phyloP scores from a whole-genome alignment of 2,888 invertebrate genomes.

The Orchesella flavescens region DNA sequence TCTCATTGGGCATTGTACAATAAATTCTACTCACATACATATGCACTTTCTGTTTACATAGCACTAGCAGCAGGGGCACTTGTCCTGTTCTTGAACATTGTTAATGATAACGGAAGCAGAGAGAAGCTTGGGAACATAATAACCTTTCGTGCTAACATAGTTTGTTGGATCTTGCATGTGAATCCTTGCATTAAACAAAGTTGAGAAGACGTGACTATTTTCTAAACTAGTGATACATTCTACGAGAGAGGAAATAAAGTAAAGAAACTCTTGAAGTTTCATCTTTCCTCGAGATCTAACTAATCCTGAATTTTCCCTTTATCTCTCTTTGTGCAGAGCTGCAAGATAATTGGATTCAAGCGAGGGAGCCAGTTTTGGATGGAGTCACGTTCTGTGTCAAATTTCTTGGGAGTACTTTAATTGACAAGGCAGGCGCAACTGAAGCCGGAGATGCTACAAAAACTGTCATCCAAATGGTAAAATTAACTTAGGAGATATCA shows the following conservation, averaged over 20 bases:
- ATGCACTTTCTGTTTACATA: too few species aligned
- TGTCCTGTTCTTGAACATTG: too few species aligned
- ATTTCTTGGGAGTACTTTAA: conserved; percentile 85
- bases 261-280: conserved; percentile 22
- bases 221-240: not conserved
- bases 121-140: not conserved
- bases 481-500: conserved; percentile 72
- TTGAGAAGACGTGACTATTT: conserved; percentile 56
- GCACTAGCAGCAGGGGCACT: too few species aligned
- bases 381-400: conserved; percentile 80
- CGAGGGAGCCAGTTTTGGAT: conserved; percentile 72
- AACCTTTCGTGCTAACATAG: conserved; percentile 38
- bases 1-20: too few species aligned
- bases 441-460: conserved; percentile 88
- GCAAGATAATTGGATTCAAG: conserved; percentile 69
- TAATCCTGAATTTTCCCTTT: conserved; percentile 27
- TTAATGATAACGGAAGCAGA: too few species aligned
- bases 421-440: conserved; percentile 84
- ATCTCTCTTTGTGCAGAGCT: conserved; percentile 62
- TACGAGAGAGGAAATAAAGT: conserved; percentile 34
- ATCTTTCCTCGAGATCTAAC: conserved; percentile 21
- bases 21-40: too few species aligned
- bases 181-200: conserved; percentile 59
- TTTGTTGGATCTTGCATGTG: conserved; percentile 52
- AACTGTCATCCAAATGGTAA: conserved; percentile 82